These are phyloP conservation scores for Lophura nycthemera DNA, from an alignment of 2,113 vertebrate species.

Conservation along the genomic window DNA sequence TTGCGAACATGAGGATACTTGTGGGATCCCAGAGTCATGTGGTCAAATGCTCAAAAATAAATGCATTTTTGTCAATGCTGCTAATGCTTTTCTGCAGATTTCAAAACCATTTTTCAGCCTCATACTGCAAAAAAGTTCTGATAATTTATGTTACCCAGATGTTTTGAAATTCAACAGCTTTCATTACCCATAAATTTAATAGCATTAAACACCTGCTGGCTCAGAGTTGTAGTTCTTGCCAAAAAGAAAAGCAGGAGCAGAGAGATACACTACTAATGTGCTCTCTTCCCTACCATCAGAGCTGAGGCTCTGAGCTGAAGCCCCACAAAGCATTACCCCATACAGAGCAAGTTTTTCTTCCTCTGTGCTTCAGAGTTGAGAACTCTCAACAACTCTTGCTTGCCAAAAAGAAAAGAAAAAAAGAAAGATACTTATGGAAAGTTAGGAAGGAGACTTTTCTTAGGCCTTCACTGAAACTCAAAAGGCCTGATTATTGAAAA, in stretches of 20 bases:
- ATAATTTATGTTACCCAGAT: slow-evolving; percentile 82
- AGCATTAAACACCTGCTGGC: slow-evolving; percentile 84
- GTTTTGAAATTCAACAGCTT: slow-evolving; percentile 80
- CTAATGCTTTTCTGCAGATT: slow-evolving; percentile 69
- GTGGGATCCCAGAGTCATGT: neutral
- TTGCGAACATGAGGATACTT: neutral
- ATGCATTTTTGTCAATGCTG: slow-evolving; percentile 40
- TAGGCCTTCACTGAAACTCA: neutral
- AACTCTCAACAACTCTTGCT: neutral
- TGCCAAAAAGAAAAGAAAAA: neutral
- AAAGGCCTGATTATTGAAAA: neutral
- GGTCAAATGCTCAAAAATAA: slow-evolving; percentile 61
- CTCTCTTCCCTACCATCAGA: slow-evolving; percentile 53
- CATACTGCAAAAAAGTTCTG: slow-evolving; percentile 10
- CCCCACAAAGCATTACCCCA: slow-evolving; percentile 33
- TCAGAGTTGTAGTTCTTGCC: slow-evolving; percentile 73
- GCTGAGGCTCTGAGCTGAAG: slow-evolving; percentile 51
- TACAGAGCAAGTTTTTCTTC: slow-evolving; percentile 46
- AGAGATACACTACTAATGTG: slow-evolving; percentile 66
- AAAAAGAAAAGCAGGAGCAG: slow-evolving; percentile 77
- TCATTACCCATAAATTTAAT: slow-evolving; percentile 83
- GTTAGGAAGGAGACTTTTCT: neutral
- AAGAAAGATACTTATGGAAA: neutral
- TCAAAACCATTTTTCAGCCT: slow-evolving; percentile 65
- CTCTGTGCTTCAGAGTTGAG: slow-evolving; percentile 5